A percentile compares a stretch with the other conserved stretches of the same genome.
Evolutionary conservation across 2,888 invertebrate species (phyloP).

Genomic region (Leistus spinibarbis): DNA sequence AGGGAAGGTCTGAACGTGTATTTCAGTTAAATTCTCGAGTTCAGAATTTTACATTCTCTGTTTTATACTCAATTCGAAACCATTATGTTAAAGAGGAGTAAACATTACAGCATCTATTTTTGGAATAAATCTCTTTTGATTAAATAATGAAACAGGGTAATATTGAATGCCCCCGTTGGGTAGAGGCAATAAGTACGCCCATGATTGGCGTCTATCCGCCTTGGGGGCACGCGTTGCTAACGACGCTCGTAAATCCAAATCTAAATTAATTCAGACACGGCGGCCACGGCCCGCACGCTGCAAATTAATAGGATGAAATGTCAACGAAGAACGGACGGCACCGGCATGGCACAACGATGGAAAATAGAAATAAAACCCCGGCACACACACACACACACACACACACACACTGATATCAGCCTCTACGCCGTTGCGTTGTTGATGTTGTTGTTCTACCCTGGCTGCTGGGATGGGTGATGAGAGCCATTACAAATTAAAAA

Average conservation of each 20-base stretch:
- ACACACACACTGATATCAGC: background rate
- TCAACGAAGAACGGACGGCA: constrained; percentile 22
- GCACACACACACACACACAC: background rate
- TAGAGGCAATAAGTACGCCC: background rate
- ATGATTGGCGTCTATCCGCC: constrained; percentile 10
- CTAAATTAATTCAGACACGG: constrained; percentile 24
- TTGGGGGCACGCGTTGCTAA: constrained; percentile 9
- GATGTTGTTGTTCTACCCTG: background rate
- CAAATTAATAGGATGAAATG: constrained; percentile 18
- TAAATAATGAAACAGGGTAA: constrained; percentile 10
- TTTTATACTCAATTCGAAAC: background rate
- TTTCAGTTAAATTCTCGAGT: too few relatives aligned
- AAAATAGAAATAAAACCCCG: background rate
- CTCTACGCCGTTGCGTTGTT: background rate
- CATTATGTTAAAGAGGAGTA: background rate
- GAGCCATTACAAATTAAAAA: constrained; percentile 1
- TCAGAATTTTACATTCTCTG: too few relatives aligned
- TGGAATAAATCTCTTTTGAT: constrained; percentile 12
- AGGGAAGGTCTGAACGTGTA: too few relatives aligned
- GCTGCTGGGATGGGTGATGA: background rate
- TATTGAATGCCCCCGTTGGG: constrained; percentile 13
- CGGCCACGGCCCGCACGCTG: constrained; percentile 1
- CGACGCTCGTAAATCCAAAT: constrained; percentile 27
- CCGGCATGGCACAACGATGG: constrained; percentile 1
- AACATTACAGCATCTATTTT: background rate